Evolutionary conservation across 1,140 invertebrate genomes (phyloP).

Genomic region (Drosophila melanica): DNA sequence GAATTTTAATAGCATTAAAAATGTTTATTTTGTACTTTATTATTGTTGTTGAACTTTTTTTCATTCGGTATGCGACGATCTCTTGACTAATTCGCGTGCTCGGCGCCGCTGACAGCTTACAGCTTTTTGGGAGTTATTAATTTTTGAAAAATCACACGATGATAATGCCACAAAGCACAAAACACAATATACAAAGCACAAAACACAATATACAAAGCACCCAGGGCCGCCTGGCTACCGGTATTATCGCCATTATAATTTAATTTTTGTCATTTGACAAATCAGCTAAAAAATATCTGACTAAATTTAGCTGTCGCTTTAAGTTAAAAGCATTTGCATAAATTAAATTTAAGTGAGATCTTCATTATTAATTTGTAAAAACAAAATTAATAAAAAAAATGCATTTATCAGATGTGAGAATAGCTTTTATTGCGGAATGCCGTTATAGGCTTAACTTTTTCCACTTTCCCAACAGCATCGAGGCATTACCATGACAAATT

Average conservation of each 20-base stretch:
- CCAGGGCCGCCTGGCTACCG: slow-evolving; percentile 52
- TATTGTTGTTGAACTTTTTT: slow-evolving; percentile 9
- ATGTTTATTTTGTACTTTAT: slow-evolving; percentile 16
- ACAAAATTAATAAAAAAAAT: slow-evolving; percentile 7
- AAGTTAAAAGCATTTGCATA: slow-evolving; percentile 70
- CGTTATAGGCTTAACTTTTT: background rate
- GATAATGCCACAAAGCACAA: slow-evolving; percentile 29
- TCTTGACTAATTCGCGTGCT: slow-evolving; percentile 63
- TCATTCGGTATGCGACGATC: slow-evolving; percentile 7
- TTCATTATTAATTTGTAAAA: slow-evolving; percentile 49
- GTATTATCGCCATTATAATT: slow-evolving; percentile 62
- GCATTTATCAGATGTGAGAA: slow-evolving; percentile 1
- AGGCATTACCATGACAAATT: background rate
- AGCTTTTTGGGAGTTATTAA: slow-evolving; percentile 49
- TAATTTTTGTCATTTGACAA: slow-evolving; percentile 56
- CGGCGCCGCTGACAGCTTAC: slow-evolving; percentile 61
- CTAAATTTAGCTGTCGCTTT: slow-evolving; percentile 64
- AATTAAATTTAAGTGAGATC: slow-evolving; percentile 56
- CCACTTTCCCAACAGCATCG: background rate
- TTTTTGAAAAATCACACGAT: slow-evolving; percentile 18
- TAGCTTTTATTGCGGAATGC: background rate
- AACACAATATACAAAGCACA: background rate
- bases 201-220: background rate
- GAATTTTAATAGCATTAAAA: slow-evolving; percentile 55
- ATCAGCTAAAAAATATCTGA: slow-evolving; percentile 34